Evolutionary conservation across 2,888 invertebrate species (phyloP).

Genomic region (Scrobipalpa costella): DNA sequence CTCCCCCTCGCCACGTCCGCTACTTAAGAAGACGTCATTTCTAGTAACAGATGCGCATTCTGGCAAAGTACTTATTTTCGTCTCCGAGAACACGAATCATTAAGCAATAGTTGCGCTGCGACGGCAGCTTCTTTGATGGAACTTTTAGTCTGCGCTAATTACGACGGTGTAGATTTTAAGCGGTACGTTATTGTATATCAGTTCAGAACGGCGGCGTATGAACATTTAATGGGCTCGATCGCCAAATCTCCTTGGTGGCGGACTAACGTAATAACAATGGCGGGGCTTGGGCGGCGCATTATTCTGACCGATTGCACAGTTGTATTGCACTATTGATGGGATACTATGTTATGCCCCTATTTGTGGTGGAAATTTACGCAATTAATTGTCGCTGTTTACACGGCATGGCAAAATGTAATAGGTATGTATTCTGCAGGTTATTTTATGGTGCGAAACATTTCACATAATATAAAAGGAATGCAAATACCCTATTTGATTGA

Average conservation of each 20-base stretch:
- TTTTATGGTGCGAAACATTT: too few relatives aligned
- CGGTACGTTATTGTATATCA: conserved; percentile 1
- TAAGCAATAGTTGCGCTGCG: conserved; percentile 44
- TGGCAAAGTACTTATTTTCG: conserved; percentile 60
- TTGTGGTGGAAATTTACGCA: conserved; percentile 29
- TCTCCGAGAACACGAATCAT: conserved; percentile 51
- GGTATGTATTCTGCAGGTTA: too few relatives aligned
- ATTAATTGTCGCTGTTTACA: conserved; percentile 26
- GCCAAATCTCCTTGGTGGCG: conserved; percentile 44
- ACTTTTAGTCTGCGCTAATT: conserved; percentile 7
- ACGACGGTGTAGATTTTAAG: conserved; percentile 1
- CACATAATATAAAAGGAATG: too few relatives aligned
- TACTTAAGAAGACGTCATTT: conserved; percentile 64
- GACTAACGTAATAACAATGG: conserved; percentile 55
- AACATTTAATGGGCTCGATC: conserved; percentile 37
- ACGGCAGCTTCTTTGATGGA: conserved; percentile 13
- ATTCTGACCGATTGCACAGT: conserved; percentile 66
- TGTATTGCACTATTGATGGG: conserved; percentile 50
- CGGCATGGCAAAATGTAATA: background rate
- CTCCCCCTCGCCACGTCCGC: conserved; percentile 37
- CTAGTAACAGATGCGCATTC: conserved; percentile 64
- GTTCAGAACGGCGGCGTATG: conserved; percentile 28
- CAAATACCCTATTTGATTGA: too few relatives aligned
- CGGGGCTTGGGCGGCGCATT: conserved; percentile 53
- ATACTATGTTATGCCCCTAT: conserved; percentile 26